phyloP scores from a whole-genome alignment of 1,140 invertebrate genomes.

The Heliconius congener region DNA sequence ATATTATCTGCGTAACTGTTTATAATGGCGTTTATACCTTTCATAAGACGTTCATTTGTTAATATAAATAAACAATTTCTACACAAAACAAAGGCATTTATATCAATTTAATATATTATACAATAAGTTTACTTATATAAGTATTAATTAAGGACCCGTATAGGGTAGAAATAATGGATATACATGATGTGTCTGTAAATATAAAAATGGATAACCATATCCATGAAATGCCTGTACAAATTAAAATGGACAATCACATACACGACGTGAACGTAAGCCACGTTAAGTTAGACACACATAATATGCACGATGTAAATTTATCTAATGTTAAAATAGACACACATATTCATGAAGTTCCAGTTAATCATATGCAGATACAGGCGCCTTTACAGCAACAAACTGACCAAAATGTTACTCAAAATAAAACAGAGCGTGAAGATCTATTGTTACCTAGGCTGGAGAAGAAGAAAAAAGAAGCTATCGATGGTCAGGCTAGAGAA shows the following conservation, averaged over 20 bases:
- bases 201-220: constrained; percentile 40
- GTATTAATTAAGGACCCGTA: not conserved
- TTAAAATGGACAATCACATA: constrained; percentile 38
- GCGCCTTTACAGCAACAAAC: constrained; percentile 31
- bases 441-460: constrained; percentile 32
- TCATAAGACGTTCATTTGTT: constrained; percentile 23
- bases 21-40: constrained; percentile 32
- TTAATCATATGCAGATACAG: constrained; percentile 31
- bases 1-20: constrained; percentile 27
- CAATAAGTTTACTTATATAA: not conserved
- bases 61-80: constrained; percentile 41
- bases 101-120: constrained; percentile 12
- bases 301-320: constrained; percentile 40
- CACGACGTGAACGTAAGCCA: constrained; percentile 35
- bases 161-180: constrained; percentile 7
- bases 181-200: constrained; percentile 6
- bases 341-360: constrained; percentile 24
- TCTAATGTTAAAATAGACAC: constrained; percentile 20
- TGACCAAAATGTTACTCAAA: constrained; percentile 45
- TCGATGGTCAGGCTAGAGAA: constrained; percentile 72
- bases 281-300: constrained; percentile 38
- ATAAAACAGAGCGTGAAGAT: constrained; percentile 19
- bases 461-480: constrained; percentile 74
- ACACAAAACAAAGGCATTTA: constrained; percentile 14
- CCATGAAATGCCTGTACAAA: constrained; percentile 35